Percentiles rank a stretch among this genome's conserved stretches.
Conservation (phyloP, 2,888 invertebrate genomes). For the Andrena fulva region DNA sequence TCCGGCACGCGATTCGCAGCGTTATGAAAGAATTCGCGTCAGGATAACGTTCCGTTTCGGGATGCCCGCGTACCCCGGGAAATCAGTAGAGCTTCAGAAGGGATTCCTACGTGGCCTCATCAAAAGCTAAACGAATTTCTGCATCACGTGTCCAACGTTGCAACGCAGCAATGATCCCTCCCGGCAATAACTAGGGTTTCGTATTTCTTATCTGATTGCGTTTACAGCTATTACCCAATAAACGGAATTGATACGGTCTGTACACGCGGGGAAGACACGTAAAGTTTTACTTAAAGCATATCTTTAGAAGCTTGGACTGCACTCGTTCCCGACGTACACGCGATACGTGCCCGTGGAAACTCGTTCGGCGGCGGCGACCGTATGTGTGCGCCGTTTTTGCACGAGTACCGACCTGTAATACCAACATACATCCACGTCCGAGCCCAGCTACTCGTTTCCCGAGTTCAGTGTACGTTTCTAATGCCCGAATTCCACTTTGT, state of each 20-base stretch:
- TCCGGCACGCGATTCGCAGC: constrained; percentile 34
- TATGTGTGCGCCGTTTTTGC: constrained; percentile 37
- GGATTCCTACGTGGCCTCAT: too few species aligned
- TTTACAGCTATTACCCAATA: neutral
- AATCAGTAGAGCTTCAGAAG: too few species aligned
- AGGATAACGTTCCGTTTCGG: neutral
- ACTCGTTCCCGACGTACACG: neutral
- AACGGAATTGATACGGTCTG: neutral
- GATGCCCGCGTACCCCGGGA: too few species aligned
- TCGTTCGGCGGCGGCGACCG: constrained; percentile 14
- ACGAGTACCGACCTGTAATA: constrained; percentile 31
- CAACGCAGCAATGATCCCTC: too few species aligned
- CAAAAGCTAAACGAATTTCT: too few species aligned
- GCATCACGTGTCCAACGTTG: too few species aligned
- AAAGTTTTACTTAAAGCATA: neutral
- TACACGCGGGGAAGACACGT: neutral
- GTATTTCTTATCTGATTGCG: neutral
- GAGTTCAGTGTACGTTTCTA: constrained; percentile 48
- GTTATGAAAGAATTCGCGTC: constrained; percentile 54
- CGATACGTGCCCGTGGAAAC: neutral
- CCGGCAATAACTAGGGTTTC: too few species aligned
- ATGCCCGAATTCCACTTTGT: constrained; percentile 72
- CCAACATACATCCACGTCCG: constrained; percentile 4
- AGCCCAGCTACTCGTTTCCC: constrained; percentile 39
- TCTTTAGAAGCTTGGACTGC: neutral